Evolutionary conservation across 1,140 invertebrate species (phyloP), one percentile per base, ranked within the genome.

Genomic region (Brachionus calyciflorus): DNA sequence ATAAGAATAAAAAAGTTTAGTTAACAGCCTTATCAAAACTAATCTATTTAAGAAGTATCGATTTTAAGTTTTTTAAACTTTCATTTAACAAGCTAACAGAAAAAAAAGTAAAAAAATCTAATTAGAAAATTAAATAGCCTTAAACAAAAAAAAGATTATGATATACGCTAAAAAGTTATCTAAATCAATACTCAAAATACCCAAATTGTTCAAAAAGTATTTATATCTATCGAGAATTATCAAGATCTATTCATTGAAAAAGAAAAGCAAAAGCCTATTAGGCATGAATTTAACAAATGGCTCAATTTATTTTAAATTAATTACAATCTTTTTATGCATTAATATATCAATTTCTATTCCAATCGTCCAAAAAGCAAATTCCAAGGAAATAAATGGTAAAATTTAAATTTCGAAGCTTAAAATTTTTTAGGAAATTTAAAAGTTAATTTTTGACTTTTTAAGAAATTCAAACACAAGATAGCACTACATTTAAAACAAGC

Each of bases 301-400:
- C 3, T 44, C 33, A 24, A 46, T 24, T 65, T 65, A 65, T 65
- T 6, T 44, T 44, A 17, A 46, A 65, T 44, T 65, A 28, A 3
- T 73, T 33, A 73, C 12, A 30, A 19, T 73, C 14, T 33, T 55
- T 3, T 51, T 41, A 3, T 51, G 44, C 30, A 51, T 73, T 5
- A 73, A 73, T 55, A 17, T 49, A 9, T 33, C 69, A 24, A 55
- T 40, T 55, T 73, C 69, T 19, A 73, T 73, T 73, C 69, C 69
- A 55, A 73, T 73, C 48, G 46, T 51, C 40, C 69, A 73, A 73
- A 73, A 73, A 21, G 12, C 21, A 7, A 51, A 73, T 73, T 73
- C 69, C 69, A 55, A 51, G n/a, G 37, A 37, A 17, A 6, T 33
- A 33, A 17, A 19, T 60, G n/a, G n/a, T 33, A 26, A 30, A 14